Conservation (phyloP, 2,888 invertebrate species). For the Melanotus villosus region DNA sequence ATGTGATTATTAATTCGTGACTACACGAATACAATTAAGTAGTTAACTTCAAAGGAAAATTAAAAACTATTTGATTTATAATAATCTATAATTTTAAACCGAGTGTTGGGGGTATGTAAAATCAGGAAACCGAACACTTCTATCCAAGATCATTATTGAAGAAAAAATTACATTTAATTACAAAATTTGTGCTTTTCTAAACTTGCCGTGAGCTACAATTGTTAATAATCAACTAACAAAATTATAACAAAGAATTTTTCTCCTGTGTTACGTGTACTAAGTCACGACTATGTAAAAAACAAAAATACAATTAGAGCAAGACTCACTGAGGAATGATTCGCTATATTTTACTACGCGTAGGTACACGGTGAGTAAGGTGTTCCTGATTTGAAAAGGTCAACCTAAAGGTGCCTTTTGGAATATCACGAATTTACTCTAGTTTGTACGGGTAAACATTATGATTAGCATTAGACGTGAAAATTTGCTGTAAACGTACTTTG, state of each 20-base stretch:
- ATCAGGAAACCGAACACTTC: no score
- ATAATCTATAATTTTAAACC: no score
- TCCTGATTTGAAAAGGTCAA: conserved; percentile 1
- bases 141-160: no score
- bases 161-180: no score
- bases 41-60: background rate
- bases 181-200: no score
- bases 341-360: background rate
- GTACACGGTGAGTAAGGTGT: background rate
- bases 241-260: no score
- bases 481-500: background rate
- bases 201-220: no score
- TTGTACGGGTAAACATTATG: conserved; percentile 8
- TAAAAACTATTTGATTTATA: background rate
- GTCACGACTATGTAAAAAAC: conserved; percentile 2
- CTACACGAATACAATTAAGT: background rate
- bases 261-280: no score
- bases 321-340: background rate
- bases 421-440: conserved; percentile 18
- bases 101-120: no score
- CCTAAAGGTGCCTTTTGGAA: conserved; percentile 16
- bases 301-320: conserved; percentile 7
- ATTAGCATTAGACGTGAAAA: conserved; percentile 4
- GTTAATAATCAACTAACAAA: no score
- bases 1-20: conserved; percentile 14